Conservation (phyloP, 2,113 vertebrate genomes). For the Talpa occidentalis region DNA sequence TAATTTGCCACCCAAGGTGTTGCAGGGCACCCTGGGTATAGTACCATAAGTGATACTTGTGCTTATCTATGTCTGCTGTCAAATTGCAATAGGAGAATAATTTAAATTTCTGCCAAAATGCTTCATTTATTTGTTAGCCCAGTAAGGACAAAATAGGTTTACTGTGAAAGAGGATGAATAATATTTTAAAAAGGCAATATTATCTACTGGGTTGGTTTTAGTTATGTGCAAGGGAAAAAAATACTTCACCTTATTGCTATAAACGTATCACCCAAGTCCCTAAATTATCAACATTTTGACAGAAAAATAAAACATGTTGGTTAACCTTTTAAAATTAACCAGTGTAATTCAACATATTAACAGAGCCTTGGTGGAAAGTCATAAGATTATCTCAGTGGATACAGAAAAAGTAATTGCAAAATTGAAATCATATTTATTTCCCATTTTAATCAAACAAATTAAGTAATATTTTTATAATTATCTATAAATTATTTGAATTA, state of each 20-base stretch:
- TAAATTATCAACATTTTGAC: background rate
- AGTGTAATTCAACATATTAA: background rate
- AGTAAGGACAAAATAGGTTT: background rate
- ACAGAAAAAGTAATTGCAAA: background rate
- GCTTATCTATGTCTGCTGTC: background rate
- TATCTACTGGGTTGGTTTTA: background rate
- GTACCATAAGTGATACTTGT: background rate
- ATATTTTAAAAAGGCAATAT: background rate
- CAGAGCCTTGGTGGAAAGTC: background rate
- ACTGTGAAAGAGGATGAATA: background rate
- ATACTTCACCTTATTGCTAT: background rate
- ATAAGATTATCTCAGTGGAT: background rate
- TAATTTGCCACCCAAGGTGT: background rate
- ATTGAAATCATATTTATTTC: too few relatives aligned
- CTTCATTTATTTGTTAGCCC: background rate
- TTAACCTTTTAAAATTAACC: constrained; percentile 5
- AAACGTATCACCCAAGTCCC: background rate
- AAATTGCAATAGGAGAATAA: background rate
- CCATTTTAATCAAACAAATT: background rate
- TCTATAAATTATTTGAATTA: background rate
- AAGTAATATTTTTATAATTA: background rate
- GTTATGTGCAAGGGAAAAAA: background rate
- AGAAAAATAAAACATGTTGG: background rate
- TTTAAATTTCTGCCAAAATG: background rate
- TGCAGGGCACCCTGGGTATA: background rate